phyloP scores from a whole-genome alignment of 2,797 vertebrate species.

The Ctenosaura bakeri region DNA sequence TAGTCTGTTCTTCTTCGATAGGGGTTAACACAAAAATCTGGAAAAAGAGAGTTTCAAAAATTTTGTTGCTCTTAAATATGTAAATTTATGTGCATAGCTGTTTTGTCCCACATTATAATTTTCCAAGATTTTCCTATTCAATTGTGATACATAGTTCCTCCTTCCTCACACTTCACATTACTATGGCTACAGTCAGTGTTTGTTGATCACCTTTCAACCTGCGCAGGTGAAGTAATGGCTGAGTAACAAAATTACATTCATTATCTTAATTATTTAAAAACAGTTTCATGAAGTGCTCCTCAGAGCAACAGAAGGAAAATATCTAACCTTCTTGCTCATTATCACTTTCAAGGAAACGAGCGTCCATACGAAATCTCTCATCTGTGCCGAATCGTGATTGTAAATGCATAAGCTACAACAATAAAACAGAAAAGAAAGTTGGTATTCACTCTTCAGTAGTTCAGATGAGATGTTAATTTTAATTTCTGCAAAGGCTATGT shows the following conservation, averaged over 20 bases:
- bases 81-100: not conserved
- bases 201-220: not conserved
- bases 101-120: not conserved
- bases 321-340: conserved; percentile 81
- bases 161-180: not conserved
- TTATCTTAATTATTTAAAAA: accelerated
- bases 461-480: not conserved
- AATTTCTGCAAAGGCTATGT: not conserved
- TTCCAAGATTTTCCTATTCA: not conserved
- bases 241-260: not conserved
- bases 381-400: conserved; percentile 92
- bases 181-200: not conserved
- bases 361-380: conserved; percentile 92
- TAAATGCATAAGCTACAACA: conserved; percentile 88
- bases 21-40: not conserved
- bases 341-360: conserved; percentile 90
- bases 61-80: not conserved
- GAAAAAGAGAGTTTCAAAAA: not conserved
- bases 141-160: not conserved
- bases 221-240: not conserved
- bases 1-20: not conserved
- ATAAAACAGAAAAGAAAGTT: conserved; percentile 30
- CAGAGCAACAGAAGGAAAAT: not conserved
- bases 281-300: not conserved
- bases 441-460: not conserved